Conservation (phyloP, 2,888 invertebrate genomes). For the Cremastinae sp. region DNA sequence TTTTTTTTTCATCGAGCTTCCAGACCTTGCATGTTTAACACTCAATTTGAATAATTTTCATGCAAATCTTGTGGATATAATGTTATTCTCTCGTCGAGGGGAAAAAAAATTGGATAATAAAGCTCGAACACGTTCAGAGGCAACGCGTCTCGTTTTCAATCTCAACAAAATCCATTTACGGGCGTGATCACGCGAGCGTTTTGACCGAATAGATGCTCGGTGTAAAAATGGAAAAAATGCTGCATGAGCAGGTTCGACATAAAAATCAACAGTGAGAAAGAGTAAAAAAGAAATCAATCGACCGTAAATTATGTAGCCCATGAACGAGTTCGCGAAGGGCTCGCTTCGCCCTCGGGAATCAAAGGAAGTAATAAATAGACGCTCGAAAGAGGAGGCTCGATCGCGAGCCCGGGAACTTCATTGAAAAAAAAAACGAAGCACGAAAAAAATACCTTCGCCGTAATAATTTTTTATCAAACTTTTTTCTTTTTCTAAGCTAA, state of each 20-base stretch:
- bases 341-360: constrained; percentile 37
- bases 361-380: constrained; percentile 55
- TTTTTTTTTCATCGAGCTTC: no score
- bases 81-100: constrained; percentile 34
- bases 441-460: constrained; percentile 21
- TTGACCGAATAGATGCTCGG: constrained; percentile 4
- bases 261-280: constrained; percentile 13
- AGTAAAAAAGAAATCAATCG: constrained; percentile 54
- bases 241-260: background rate
- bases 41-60: background rate
- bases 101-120: constrained; percentile 18
- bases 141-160: constrained; percentile 23
- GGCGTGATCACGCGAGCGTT: constrained; percentile 32
- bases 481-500: constrained; percentile 14
- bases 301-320: constrained; percentile 53
- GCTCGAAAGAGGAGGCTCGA: constrained; percentile 37
- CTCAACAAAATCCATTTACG: constrained; percentile 28
- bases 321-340: constrained; percentile 26
- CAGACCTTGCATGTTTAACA: background rate
- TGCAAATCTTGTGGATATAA: background rate
- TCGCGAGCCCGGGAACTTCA: constrained; percentile 41
- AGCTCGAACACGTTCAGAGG: constrained; percentile 18
- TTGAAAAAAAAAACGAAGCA: constrained; percentile 18
- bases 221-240: constrained; percentile 14
- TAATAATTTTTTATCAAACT: constrained; percentile 34